phyloP scores from a whole-genome alignment of 2,888 invertebrate genomes.

The Zhuqinia jingwanae region DNA sequence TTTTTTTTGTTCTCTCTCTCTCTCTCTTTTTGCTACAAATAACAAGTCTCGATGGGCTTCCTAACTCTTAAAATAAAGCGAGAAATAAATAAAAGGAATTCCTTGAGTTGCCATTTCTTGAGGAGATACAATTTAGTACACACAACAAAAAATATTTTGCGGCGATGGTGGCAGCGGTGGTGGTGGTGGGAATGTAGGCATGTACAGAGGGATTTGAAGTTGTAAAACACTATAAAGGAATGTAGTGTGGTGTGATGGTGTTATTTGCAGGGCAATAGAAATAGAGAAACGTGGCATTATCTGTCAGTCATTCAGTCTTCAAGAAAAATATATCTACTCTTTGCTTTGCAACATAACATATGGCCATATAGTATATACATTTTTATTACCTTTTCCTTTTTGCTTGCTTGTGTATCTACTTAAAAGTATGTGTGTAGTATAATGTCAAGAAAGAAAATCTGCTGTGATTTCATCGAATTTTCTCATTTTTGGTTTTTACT shows the following conservation, averaged over 20 bases:
- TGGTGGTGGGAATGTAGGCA: neutral
- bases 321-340: constrained; percentile 1
- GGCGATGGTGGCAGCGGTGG: neutral
- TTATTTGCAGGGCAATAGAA: neutral
- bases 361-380: neutral
- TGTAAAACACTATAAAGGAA: neutral
- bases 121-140: constrained; percentile 26
- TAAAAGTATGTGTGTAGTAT: neutral
- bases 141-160: neutral
- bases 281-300: constrained; percentile 4
- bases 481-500: neutral
- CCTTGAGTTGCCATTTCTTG: neutral
- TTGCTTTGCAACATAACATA: neutral
- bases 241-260: neutral
- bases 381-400: constrained; percentile 14
- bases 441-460: constrained; percentile 7
- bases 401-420: neutral
- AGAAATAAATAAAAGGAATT: constrained; percentile 40
- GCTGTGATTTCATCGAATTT: constrained; percentile 13
- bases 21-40: constrained; percentile 22
- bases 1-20: constrained; percentile 17
- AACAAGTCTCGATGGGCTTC: constrained; percentile 48
- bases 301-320: constrained; percentile 2
- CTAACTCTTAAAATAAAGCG: neutral
- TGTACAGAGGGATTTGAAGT: neutral